Conservation (phyloP, 1,140 invertebrate genomes). For the Habropoda laboriosa region DNA sequence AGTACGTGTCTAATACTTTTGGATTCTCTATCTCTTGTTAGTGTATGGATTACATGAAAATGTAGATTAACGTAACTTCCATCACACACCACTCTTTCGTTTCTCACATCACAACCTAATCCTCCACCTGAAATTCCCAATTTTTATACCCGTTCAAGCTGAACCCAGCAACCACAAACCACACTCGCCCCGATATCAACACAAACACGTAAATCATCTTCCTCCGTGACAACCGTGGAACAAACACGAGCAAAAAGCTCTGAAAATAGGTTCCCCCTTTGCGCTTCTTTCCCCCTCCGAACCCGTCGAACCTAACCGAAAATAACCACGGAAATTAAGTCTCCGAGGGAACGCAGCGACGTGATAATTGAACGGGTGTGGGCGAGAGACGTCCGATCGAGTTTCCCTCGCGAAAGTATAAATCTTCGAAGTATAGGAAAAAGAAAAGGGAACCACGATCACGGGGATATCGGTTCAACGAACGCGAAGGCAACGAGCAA, state of each 20-base stretch:
- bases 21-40: no score
- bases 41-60: no score
- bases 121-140: no score
- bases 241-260: not conserved
- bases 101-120: no score
- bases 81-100: no score
- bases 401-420: constrained; percentile 8
- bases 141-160: no score
- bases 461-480: constrained; percentile 2
- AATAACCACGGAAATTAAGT: constrained; percentile 6
- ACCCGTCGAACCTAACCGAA: not conserved
- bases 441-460: not conserved
- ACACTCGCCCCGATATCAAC: not conserved
- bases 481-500: not conserved
- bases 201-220: constrained; percentile 16
- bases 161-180: no score
- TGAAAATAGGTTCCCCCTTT: constrained; percentile 4
- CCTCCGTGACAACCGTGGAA: not conserved
- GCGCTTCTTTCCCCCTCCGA: no score
- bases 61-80: no score
- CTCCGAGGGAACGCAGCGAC: no score
- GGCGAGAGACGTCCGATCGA: constrained; percentile 5
- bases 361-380: constrained; percentile 27
- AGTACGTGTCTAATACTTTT: no score
- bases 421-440: not conserved